phyloP scores from a whole-genome alignment of 2,888 invertebrate genomes.

The Sinhomidia bicolor region DNA sequence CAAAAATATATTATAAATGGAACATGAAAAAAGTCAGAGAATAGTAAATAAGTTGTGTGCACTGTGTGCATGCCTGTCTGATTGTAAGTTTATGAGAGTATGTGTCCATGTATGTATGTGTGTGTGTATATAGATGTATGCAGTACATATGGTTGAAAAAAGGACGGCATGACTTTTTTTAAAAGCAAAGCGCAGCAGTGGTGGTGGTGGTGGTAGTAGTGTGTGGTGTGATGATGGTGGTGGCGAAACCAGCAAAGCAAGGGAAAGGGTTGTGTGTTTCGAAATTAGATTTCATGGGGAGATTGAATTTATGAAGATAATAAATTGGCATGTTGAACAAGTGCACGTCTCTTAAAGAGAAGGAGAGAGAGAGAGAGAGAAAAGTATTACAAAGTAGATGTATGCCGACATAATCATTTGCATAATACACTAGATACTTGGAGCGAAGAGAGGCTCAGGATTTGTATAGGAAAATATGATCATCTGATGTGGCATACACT shows the following conservation, averaged over 20 bases:
- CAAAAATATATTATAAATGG: neutral
- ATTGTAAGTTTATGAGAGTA: neutral
- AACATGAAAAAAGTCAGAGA: neutral
- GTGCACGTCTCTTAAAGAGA: slow-evolving; percentile 58
- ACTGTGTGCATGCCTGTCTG: neutral
- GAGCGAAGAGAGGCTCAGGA: neutral
- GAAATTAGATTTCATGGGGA: slow-evolving; percentile 74
- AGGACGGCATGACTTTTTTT: slow-evolving; percentile 36
- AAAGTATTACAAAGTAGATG: slow-evolving; percentile 60
- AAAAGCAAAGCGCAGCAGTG: slow-evolving; percentile 26
- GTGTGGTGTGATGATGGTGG: neutral
- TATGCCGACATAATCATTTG: slow-evolving; percentile 62
- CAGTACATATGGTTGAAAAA: slow-evolving; percentile 15
- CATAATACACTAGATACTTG: slow-evolving; percentile 44
- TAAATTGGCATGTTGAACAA: slow-evolving; percentile 73
- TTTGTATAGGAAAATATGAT: slow-evolving; percentile 9
- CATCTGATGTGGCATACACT: slow-evolving; percentile 14
- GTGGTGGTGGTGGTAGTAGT: no score
- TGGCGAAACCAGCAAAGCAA: slow-evolving; percentile 35
- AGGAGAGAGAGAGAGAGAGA: slow-evolving; percentile 21
- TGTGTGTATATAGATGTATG: no score
- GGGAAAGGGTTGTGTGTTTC: slow-evolving; percentile 67
- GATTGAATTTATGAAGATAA: slow-evolving; percentile 74
- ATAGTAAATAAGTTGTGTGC: slow-evolving; percentile 9
- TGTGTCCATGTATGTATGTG: neutral